Evolutionary conservation across 2,797 vertebrate genomes (phyloP), one percentile per base, ranked within the genome.

Genomic region (Parambassis ranga): DNA sequence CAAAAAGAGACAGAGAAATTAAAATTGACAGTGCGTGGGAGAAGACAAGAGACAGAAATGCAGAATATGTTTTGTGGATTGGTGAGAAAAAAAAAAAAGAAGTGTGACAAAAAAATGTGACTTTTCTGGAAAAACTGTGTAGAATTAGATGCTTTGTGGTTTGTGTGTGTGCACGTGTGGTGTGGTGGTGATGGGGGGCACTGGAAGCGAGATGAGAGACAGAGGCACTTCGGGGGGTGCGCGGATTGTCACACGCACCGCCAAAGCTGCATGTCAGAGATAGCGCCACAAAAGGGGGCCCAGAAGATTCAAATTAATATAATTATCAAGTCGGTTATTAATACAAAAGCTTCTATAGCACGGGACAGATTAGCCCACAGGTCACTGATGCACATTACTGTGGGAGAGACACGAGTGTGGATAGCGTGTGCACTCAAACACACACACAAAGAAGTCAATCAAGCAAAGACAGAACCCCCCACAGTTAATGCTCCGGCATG

Each of bases 241-340:
- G 56, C 1, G 13, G 49, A 47, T 51, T 46, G 65, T 43, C n/a
- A 43, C 55, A 65, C 71, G 64, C 53, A 74, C 65, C 70, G 55
- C 82, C 50, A 56, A 75, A 59, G 81, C 87, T 90, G 87, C 81
- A 62, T 86, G 85, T 87, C 75, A 79, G 79, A 87, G 88, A 92
- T 90, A 90, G 77, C 66, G 24, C 71, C 65, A 90, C 84, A 90
- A 90, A 90, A 86, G 74, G 51, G 58, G 41, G 67, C 65, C 70
- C 49, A 30, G 65, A 49, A 82, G 79, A 91, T 89, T 85, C 73
- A 69, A 89, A 90, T 88, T 85, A 87, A 89, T 89, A 84, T 79
- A 89, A 90, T 89, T 82, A 90, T 89, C 75, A 87, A 87, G 72
- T 82, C 70, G 20, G 59, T 88, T 85, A 88, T 84, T 87, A 81